Percentiles rank a stretch among this genome's conserved stretches.
phyloP scores from a whole-genome alignment of 2,797 vertebrate genomes.

The Channa striata region DNA sequence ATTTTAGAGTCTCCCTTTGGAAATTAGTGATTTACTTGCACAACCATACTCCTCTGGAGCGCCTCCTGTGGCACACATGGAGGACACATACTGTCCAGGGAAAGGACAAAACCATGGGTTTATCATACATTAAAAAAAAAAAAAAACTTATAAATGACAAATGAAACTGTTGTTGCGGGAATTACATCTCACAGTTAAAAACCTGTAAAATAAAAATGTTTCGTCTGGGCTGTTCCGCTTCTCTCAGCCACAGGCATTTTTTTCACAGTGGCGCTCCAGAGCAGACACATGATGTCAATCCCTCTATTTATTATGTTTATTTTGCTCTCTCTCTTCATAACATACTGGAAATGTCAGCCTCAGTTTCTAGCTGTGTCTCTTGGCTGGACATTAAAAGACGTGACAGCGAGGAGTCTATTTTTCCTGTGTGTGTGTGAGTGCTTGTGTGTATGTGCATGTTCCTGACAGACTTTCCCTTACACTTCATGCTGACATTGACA shows the following conservation, averaged over 20 bases:
- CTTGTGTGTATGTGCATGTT: conserved; percentile 38
- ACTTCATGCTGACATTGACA: conserved; percentile 74
- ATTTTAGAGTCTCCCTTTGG: neutral
- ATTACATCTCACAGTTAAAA: conserved; percentile 30
- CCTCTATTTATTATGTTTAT: conserved; percentile 77
- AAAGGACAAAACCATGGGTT: neutral
- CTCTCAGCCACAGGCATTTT: conserved; percentile 29
- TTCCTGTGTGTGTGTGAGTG: conserved; percentile 48
- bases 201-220: conserved; percentile 3
- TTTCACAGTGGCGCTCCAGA: conserved; percentile 35
- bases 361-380: conserved; percentile 68
- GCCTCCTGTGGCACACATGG: conserved; percentile 6
- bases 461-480: conserved; percentile 74
- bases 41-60: neutral
- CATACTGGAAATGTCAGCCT: conserved; percentile 71
- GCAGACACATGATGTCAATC: conserved; percentile 78
- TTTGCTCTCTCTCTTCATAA: conserved; percentile 71
- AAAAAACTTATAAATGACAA: conserved; percentile 12
- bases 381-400: conserved; percentile 70
- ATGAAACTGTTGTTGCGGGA: neutral
- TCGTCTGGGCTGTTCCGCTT: conserved; percentile 38
- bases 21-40: neutral
- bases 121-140: neutral
- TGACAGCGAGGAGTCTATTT: conserved; percentile 73
- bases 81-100: neutral